Evolutionary conservation across 2,113 vertebrate genomes (phyloP).

Genomic region (Ramphastos sulfuratus): DNA sequence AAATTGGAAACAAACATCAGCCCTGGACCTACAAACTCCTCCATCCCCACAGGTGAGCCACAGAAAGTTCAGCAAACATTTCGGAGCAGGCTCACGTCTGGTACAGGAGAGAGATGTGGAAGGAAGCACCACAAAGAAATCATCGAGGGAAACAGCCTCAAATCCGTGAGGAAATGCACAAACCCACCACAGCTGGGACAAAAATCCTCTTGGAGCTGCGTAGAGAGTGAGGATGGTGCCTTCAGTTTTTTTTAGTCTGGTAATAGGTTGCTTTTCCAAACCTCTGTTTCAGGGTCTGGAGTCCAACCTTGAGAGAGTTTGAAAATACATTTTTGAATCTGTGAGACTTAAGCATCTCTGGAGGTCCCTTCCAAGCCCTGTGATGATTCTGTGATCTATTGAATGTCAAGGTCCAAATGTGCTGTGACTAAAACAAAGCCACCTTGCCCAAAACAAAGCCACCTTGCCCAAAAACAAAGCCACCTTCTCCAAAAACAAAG

Average conservation of each 20-base stretch:
- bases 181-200: not conserved
- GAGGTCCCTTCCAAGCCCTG: no score
- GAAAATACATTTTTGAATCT: not conserved
- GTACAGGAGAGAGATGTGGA: not conserved
- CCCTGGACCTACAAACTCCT: not conserved
- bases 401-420: not conserved
- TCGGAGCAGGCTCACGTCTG: not conserved
- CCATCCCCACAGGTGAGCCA: not conserved
- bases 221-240: not conserved
- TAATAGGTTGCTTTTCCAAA: not conserved
- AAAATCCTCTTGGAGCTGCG: not conserved
- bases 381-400: no score
- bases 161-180: not conserved
- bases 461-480: no score
- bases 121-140: not conserved
- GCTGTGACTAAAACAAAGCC: slow-evolving; percentile 2
- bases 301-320: not conserved
- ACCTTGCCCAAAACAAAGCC: not conserved
- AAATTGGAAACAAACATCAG: not conserved
- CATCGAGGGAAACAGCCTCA: not conserved
- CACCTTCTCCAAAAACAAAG: no score
- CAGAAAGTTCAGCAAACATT: not conserved
- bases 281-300: not conserved
- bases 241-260: not conserved
- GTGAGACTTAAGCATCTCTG: not conserved